These are phyloP conservation scores for Trichogramma evanescens DNA, from an alignment of 2,888 invertebrate genomes.

Conservation along the genomic window DNA sequence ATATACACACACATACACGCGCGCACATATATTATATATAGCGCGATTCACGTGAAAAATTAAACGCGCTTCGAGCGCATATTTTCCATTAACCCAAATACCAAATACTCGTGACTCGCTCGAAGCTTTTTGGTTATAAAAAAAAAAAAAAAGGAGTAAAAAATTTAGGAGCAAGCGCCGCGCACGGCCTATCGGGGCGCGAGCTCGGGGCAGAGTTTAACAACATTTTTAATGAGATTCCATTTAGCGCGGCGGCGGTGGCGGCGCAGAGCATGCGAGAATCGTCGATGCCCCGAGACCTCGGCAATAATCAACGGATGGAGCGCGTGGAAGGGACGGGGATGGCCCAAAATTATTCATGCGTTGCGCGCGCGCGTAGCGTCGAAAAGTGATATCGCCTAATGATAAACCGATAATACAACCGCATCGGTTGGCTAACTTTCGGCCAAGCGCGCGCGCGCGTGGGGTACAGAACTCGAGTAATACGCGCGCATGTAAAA, in stretches of 20 bases:
- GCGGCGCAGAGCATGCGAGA: too few relatives aligned
- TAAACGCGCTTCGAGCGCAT: slow-evolving; percentile 6
- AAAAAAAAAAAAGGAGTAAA: too few relatives aligned
- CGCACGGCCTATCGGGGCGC: too few relatives aligned
- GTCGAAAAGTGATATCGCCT: not conserved
- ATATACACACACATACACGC: not conserved
- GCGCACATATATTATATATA: not conserved
- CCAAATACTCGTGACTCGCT: not conserved
- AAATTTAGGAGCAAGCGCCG: not conserved
- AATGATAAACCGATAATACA: slow-evolving; percentile 20
- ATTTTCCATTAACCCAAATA: slow-evolving; percentile 12
- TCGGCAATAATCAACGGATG: too few relatives aligned
- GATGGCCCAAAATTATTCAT: slow-evolving; percentile 1
- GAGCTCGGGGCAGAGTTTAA: slow-evolving; percentile 5
- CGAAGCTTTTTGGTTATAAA: too few relatives aligned
- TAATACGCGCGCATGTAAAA: too few relatives aligned
- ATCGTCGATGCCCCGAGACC: too few relatives aligned
- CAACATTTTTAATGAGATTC: slow-evolving; percentile 19
- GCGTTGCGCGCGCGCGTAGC: not conserved
- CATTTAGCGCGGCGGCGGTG: slow-evolving; percentile 3
- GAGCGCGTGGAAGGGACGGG: too few relatives aligned
- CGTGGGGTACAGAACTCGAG: too few relatives aligned
- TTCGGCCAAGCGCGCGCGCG: too few relatives aligned
- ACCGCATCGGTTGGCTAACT: not conserved
- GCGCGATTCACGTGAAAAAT: slow-evolving; percentile 5